Evolutionary conservation across 1,140 invertebrate genomes (phyloP).

Genomic region (Belonocnema kinseyi): DNA sequence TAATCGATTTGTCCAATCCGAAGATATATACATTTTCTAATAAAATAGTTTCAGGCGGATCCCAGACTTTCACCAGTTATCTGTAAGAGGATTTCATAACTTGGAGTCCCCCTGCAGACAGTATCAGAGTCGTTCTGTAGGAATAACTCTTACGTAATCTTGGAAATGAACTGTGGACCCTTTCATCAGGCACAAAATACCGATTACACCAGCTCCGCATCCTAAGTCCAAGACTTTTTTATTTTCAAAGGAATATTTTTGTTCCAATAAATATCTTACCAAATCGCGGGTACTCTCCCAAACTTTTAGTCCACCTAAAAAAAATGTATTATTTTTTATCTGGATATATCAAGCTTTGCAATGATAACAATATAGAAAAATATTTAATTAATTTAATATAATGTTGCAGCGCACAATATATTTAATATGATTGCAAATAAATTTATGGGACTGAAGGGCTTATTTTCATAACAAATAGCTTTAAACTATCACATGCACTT

Average conservation of each 20-base stretch:
- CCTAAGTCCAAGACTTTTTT: constrained; percentile 87
- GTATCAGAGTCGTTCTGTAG: neutral
- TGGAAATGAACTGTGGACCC: constrained; percentile 88
- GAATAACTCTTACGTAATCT: constrained; percentile 86
- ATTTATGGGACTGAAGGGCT: no score
- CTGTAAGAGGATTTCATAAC: no score
- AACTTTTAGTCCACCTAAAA: constrained; percentile 88
- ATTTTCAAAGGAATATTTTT: constrained; percentile 71
- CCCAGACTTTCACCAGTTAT: no score
- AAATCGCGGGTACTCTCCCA: constrained; percentile 93
- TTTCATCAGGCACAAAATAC: constrained; percentile 82
- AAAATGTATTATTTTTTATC: neutral
- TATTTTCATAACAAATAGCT: no score
- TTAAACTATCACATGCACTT: no score
- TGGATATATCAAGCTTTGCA: constrained; percentile 34
- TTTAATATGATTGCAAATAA: no score
- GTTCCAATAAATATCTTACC: constrained; percentile 78
- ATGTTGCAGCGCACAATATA: no score
- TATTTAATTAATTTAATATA: no score
- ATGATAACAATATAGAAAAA: neutral
- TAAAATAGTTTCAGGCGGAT: no score
- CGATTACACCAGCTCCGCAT: constrained; percentile 90
- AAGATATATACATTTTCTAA: no score
- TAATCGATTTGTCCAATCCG: no score
- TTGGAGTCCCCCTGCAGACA: no score